Conservation (phyloP, 1,140 invertebrate genomes). For the Drosophila aff. region DNA sequence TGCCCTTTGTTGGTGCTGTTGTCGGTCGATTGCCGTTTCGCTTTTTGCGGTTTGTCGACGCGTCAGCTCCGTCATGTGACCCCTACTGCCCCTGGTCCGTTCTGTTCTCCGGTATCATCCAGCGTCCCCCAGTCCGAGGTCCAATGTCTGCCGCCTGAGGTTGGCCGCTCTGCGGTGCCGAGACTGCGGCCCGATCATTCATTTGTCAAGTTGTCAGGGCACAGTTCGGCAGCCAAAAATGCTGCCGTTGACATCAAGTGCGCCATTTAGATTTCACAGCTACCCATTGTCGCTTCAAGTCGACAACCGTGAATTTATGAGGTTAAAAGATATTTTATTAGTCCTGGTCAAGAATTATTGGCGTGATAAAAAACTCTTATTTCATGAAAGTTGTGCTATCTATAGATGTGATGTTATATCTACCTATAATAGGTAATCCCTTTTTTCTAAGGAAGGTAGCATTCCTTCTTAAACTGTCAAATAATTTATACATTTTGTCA, state of each 20-base stretch:
- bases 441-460: background rate
- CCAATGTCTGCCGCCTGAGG: conserved; percentile 51
- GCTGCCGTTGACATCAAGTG: conserved; percentile 48
- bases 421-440: accelerated
- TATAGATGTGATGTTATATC: background rate
- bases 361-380: no score
- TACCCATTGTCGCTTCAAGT: background rate
- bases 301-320: background rate
- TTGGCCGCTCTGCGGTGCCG: conserved; percentile 60
- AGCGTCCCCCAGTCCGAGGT: conserved; percentile 10
- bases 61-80: conserved; percentile 54
- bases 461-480: background rate
- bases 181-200: conserved; percentile 70
- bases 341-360: no score
- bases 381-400: no score
- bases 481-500: background rate
- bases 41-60: conserved; percentile 76
- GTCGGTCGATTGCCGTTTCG: conserved; percentile 45
- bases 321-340: no score
- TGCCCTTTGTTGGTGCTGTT: conserved; percentile 43
- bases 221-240: conserved; percentile 32
- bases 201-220: conserved; percentile 76
- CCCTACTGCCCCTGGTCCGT: conserved; percentile 17
- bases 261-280: conserved; percentile 48
- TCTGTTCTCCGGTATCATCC: conserved; percentile 5